Evolutionary conservation across 2,888 invertebrate species (phyloP).

Genomic region (Halictus ligatus): DNA sequence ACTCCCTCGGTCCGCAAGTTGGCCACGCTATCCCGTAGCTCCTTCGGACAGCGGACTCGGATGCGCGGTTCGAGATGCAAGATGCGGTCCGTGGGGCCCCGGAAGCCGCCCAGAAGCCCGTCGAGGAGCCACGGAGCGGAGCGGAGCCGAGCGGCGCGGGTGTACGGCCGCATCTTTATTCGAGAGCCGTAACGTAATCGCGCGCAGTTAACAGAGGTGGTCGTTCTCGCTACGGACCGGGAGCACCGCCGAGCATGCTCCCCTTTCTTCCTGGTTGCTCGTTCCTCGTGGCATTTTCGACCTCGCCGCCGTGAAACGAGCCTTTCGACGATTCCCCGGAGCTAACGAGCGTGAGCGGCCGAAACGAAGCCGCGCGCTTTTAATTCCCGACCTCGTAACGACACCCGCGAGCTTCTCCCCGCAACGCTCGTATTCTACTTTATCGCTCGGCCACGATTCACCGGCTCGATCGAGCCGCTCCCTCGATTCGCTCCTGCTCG

Average conservation of each 20-base stretch:
- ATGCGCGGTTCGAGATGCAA: slow-evolving; percentile 30
- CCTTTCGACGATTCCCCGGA: slow-evolving; percentile 42
- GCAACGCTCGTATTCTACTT: slow-evolving; percentile 18
- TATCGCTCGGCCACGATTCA: slow-evolving; percentile 16
- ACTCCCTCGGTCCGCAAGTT: slow-evolving; percentile 21
- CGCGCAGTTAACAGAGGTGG: slow-evolving; percentile 63
- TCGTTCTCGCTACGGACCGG: slow-evolving; percentile 45
- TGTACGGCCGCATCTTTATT: slow-evolving; percentile 64
- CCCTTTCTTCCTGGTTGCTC: background rate
- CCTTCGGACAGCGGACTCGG: slow-evolving; percentile 61
- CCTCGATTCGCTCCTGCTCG: background rate
- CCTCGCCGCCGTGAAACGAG: slow-evolving; percentile 39
- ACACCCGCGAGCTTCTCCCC: slow-evolving; percentile 30
- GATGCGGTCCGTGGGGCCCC: slow-evolving; percentile 30
- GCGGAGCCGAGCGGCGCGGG: background rate
- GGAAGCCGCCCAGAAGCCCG: background rate
- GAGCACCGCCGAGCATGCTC: slow-evolving; percentile 21
- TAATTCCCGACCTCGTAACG: slow-evolving; percentile 53
- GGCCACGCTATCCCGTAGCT: slow-evolving; percentile 53
- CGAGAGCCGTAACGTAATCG: slow-evolving; percentile 67
- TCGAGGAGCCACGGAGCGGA: background rate
- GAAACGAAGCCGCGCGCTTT: slow-evolving; percentile 49
- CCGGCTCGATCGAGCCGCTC: background rate
- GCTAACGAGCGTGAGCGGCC: slow-evolving; percentile 53
- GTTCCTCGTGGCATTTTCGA: slow-evolving; percentile 11